Conservation (phyloP, 1,140 invertebrate genomes). For the Bradysia coprophila region DNA sequence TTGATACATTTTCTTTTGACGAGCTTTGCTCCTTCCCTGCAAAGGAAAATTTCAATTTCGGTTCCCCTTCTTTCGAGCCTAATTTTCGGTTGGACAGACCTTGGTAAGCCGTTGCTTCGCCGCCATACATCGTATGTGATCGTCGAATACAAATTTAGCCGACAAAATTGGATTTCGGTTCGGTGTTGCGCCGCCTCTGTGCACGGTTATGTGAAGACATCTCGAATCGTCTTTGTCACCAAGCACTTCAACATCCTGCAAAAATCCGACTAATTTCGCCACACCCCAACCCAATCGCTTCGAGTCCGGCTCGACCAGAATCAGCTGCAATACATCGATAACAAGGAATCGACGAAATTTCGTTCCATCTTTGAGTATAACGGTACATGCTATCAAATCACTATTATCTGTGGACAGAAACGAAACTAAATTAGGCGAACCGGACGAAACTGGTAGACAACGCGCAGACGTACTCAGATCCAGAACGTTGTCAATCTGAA, state of each 20-base stretch:
- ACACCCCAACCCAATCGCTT: constrained; percentile 90
- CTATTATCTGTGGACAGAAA: constrained; percentile 63
- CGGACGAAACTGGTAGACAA: background rate
- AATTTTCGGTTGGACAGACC: constrained; percentile 25
- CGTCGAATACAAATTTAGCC: constrained; percentile 93
- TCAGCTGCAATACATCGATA: constrained; percentile 85
- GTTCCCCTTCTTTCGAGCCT: background rate
- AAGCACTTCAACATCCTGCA: constrained; percentile 62
- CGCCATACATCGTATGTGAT: constrained; percentile 96
- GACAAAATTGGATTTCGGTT: constrained; percentile 62
- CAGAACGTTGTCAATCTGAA: constrained; percentile 79
- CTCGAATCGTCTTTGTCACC: constrained; percentile 93
- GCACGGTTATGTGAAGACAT: constrained; percentile 88
- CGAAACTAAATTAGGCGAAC: constrained; percentile 6
- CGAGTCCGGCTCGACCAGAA: constrained; percentile 90
- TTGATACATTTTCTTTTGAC: constrained; percentile 88
- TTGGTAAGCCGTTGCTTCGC: constrained; percentile 67
- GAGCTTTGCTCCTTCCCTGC: constrained; percentile 82
- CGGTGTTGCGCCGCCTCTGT: constrained; percentile 42
- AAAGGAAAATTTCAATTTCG: constrained; percentile 11
- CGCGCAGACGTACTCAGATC: constrained; percentile 61
- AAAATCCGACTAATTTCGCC: constrained; percentile 79
- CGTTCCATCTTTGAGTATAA: constrained; percentile 73
- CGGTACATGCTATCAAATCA: constrained; percentile 90
- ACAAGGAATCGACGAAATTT: constrained; percentile 86